These are phyloP conservation scores for Monopis laevigella DNA, from an alignment of 2,888 invertebrate species.

Conservation along the genomic window DNA sequence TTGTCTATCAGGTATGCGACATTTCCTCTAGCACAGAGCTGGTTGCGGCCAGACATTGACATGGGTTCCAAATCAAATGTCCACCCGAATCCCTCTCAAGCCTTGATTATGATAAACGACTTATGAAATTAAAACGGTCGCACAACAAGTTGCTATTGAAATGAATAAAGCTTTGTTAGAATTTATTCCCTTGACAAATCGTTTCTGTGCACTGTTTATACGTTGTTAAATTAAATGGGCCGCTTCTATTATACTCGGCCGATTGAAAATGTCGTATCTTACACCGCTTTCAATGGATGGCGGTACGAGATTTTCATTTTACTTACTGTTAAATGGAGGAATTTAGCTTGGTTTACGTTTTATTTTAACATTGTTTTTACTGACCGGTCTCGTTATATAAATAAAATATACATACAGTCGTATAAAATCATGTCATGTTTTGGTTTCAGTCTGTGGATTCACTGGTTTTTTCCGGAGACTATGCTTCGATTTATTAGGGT, in stretches of 20 bases:
- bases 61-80: constrained; percentile 40
- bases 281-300: constrained; percentile 35
- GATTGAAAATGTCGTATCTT: constrained; percentile 46
- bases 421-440: too few species aligned
- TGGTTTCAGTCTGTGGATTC: too few species aligned
- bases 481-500: too few species aligned
- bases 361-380: too few species aligned
- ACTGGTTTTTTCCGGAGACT: too few species aligned
- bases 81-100: constrained; percentile 26
- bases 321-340: too few species aligned
- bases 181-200: constrained; percentile 66
- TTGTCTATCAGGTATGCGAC: constrained; percentile 54
- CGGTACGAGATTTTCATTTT: too few species aligned
- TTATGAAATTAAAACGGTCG: constrained; percentile 66
- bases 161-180: constrained; percentile 60
- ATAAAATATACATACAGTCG: too few species aligned
- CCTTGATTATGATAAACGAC: constrained; percentile 67
- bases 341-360: too few species aligned
- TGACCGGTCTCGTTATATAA: too few species aligned
- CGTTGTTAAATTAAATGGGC: constrained; percentile 57
- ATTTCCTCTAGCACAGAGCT: constrained; percentile 40
- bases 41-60: constrained; percentile 48
- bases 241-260: constrained; percentile 9
- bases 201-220: constrained; percentile 48
- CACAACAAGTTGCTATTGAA: constrained; percentile 64